Percentiles rank a stretch among this genome's conserved stretches.
phyloP scores from a whole-genome alignment of 2,888 invertebrate species.

The Eupeodes latifasciatus region DNA sequence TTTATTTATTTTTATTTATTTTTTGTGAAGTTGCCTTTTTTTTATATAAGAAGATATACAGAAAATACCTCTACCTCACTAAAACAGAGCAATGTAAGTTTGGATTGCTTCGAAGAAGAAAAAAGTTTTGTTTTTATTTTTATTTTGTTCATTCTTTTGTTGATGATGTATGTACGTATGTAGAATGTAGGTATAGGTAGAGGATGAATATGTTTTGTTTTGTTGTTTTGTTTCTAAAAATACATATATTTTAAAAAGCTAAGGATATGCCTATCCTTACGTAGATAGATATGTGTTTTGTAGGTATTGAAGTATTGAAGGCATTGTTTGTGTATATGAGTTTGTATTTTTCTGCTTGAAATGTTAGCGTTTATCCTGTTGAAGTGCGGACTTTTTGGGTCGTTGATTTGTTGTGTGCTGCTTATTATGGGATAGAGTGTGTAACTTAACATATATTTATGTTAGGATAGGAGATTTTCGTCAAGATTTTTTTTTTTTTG shows the following conservation, averaged over 20 bases:
- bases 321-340: not conserved
- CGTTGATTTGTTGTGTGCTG: conserved; percentile 42
- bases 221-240: conserved; percentile 6
- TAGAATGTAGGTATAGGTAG: not conserved
- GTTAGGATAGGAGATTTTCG: conserved; percentile 8
- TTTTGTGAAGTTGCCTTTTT: conserved; percentile 52
- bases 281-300: not conserved
- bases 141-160: conserved; percentile 16
- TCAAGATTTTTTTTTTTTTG: conserved; percentile 4
- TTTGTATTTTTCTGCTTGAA: conserved; percentile 46
- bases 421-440: conserved; percentile 27
- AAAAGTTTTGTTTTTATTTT: not conserved
- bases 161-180: conserved; percentile 2
- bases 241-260: conserved; percentile 5
- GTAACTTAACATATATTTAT: conserved; percentile 31
- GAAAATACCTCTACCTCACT: not conserved
- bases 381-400: conserved; percentile 65
- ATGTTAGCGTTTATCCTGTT: conserved; percentile 62
- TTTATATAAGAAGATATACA: conserved; percentile 21
- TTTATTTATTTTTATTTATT: conserved; percentile 25
- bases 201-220: conserved; percentile 30
- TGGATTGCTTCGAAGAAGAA: conserved; percentile 35
- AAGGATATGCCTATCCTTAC: conserved; percentile 2
- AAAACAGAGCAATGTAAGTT: conserved; percentile 37
- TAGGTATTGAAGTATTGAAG: too few relatives aligned